Evolutionary conservation across 2,797 vertebrate genomes (phyloP).

Genomic region (Onychomys torridus): DNA sequence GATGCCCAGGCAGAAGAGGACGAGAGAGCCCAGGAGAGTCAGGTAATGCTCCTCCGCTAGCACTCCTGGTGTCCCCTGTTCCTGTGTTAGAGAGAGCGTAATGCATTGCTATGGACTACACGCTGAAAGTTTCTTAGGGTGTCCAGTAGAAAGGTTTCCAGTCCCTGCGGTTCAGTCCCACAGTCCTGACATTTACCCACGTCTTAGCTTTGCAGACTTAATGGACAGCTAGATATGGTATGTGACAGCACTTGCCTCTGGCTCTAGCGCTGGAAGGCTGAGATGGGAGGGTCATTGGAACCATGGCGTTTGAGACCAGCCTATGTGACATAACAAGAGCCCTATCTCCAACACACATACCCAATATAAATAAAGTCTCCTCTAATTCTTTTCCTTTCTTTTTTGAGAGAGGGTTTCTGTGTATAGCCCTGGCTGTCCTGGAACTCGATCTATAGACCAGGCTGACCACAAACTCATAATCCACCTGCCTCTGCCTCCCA

Average conservation of each 20-base stretch:
- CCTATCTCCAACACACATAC: neutral
- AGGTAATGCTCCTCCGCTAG: constrained; percentile 87
- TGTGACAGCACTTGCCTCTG: neutral
- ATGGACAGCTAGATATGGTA: neutral
- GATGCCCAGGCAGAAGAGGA: constrained; percentile 92
- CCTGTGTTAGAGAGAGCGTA: neutral
- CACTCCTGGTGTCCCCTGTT: neutral
- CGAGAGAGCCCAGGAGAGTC: constrained; percentile 94
- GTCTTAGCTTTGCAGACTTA: neutral
- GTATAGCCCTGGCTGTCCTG: neutral
- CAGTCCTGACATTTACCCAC: neutral
- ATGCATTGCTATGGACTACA: neutral
- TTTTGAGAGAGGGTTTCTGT: neutral
- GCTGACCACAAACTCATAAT: neutral
- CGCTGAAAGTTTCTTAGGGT: neutral
- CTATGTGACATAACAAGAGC: neutral
- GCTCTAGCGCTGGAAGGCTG: neutral
- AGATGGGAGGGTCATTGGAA: neutral
- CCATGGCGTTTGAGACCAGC: neutral
- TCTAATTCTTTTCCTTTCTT: neutral
- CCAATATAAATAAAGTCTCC: neutral
- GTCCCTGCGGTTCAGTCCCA: neutral
- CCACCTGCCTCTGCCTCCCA: neutral
- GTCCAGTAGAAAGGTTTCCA: neutral
- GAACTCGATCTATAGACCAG: neutral